phyloP scores from a whole-genome alignment of 2,113 vertebrate genomes.

The Salvelinus namaycush region DNA sequence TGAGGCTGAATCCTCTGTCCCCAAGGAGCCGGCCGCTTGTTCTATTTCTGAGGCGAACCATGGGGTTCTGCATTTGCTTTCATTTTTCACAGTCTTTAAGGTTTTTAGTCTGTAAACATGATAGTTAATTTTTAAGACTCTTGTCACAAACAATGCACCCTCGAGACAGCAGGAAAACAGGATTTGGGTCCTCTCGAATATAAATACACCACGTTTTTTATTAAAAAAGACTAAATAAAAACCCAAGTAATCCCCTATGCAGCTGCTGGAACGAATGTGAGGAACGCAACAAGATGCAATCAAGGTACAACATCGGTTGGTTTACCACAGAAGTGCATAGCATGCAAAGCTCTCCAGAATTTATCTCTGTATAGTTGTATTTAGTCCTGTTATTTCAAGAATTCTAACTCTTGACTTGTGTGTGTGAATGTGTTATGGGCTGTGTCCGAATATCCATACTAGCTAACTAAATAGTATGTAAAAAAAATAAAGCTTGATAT shows the following conservation, averaged over 20 bases:
- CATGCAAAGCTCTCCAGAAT: neutral
- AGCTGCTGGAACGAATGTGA: neutral
- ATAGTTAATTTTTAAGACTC: constrained; percentile 14
- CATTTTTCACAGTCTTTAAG: constrained; percentile 30
- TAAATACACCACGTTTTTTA: constrained; percentile 16
- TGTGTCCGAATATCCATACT: too few relatives aligned
- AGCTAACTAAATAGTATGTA: too few relatives aligned
- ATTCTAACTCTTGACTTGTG: neutral
- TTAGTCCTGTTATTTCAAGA: neutral
- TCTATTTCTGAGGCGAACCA: constrained; percentile 34
- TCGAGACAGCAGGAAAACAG: constrained; percentile 10
- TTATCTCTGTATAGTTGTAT: neutral
- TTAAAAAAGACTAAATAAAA: constrained; percentile 1
- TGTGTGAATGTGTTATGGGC: too few relatives aligned
- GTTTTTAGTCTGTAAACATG: constrained; percentile 9
- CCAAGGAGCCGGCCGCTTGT: constrained; percentile 33
- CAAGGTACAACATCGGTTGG: neutral
- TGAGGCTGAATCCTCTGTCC: constrained; percentile 27
- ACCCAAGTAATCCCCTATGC: neutral
- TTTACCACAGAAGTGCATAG: neutral
- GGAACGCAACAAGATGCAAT: neutral
- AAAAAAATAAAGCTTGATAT: too few relatives aligned
- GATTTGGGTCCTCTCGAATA: constrained; percentile 9
- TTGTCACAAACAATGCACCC: neutral
- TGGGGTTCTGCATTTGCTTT: constrained; percentile 13